These are phyloP conservation scores for Teleogryllus occipitalis DNA, from an alignment of 1,140 invertebrate genomes.

Conservation along the genomic window DNA sequence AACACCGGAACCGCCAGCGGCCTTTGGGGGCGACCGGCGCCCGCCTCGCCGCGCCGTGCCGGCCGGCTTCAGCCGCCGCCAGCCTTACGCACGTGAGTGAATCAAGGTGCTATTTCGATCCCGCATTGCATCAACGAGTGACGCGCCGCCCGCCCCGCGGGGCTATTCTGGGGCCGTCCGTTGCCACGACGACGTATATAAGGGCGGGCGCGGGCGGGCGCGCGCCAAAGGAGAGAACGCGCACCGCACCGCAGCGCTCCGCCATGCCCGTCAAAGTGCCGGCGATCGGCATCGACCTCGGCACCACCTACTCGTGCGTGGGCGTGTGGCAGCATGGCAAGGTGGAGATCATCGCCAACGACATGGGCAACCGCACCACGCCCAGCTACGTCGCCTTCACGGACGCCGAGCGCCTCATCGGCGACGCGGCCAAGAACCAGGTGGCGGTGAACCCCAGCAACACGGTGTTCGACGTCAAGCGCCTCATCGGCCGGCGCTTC, in stretches of 20 bases:
- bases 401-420: conserved; percentile 68
- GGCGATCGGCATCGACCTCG: conserved; percentile 69
- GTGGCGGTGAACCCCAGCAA: conserved; percentile 81
- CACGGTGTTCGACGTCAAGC: conserved; percentile 77
- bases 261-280: conserved; percentile 36
- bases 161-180: background rate
- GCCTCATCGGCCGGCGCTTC: conserved; percentile 58
- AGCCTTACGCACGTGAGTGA: background rate
- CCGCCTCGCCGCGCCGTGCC: too few species aligned
- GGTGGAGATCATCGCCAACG: conserved; percentile 90
- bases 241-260: background rate
- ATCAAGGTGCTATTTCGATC: background rate
- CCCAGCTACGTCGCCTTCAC: conserved; percentile 85
- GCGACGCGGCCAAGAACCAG: conserved; percentile 60
- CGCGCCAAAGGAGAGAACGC: background rate
- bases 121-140: background rate
- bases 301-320: conserved; percentile 73
- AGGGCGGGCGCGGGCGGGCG: background rate
- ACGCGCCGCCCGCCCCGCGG: background rate
- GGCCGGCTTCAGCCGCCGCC: too few species aligned
- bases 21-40: too few species aligned
- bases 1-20: too few species aligned
- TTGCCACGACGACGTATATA: background rate
- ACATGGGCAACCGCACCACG: conserved; percentile 87
- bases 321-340: conserved; percentile 78